Evolutionary conservation across 2,888 invertebrate genomes (phyloP).

Genomic region (Mythimna vitellina): DNA sequence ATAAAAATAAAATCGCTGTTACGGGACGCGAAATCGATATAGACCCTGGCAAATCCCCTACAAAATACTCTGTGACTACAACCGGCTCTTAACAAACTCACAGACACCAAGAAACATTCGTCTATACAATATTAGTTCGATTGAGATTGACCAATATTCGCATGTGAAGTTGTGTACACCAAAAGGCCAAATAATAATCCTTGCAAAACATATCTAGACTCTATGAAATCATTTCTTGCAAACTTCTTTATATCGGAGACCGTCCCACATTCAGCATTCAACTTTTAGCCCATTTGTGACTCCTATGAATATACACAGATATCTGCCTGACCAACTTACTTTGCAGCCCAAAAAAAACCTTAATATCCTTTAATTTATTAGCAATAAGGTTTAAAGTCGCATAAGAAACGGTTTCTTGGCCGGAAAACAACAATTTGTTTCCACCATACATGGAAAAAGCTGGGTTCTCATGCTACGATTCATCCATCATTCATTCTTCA

Average conservation of each 20-base stretch:
- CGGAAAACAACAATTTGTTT: slow-evolving; percentile 64
- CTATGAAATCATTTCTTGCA: slow-evolving; percentile 48
- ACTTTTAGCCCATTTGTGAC: slow-evolving; percentile 85
- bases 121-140: not conserved
- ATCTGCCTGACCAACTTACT: slow-evolving; percentile 69
- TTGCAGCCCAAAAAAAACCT: slow-evolving; percentile 5
- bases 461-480: slow-evolving; percentile 81
- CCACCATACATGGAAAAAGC: slow-evolving; percentile 80
- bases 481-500: slow-evolving; percentile 88
- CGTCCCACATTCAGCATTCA: slow-evolving; percentile 80
- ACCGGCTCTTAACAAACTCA: too few relatives aligned
- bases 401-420: slow-evolving; percentile 25
- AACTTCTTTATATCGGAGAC: slow-evolving; percentile 62
- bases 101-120: too few relatives aligned
- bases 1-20: too few relatives aligned
- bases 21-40: too few relatives aligned
- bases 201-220: slow-evolving; percentile 21
- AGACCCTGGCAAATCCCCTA: too few relatives aligned
- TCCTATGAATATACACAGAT: slow-evolving; percentile 80
- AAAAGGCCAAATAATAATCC: slow-evolving; percentile 5
- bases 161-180: not conserved
- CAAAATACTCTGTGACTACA: too few relatives aligned
- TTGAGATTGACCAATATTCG: too few relatives aligned
- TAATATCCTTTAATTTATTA: slow-evolving; percentile 3
- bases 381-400: slow-evolving; percentile 65